These are phyloP conservation scores for Epinotia demarniana DNA, from an alignment of 2,888 invertebrate species.

Conservation along the genomic window DNA sequence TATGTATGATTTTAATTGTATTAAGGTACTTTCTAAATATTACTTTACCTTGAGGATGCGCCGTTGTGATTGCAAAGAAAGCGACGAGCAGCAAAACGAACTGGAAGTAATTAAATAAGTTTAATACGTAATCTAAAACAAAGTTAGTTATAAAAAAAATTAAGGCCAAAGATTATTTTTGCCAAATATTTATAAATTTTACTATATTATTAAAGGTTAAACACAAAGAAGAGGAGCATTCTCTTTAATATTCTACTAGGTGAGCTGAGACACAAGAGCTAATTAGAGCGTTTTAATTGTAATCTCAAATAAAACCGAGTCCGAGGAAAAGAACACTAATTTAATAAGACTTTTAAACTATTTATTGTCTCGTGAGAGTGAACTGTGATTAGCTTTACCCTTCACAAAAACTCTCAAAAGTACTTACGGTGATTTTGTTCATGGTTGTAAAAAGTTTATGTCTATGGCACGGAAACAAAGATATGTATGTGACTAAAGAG, in stretches of 20 bases:
- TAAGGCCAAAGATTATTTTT: not conserved
- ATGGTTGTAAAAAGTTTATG: slow-evolving; percentile 37
- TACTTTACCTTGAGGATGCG: slow-evolving; percentile 52
- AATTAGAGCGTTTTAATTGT: too few species aligned
- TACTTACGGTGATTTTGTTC: slow-evolving; percentile 49
- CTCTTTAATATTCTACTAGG: too few species aligned
- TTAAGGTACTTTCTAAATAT: not conserved
- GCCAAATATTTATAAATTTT: not conserved
- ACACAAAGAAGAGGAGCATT: too few species aligned
- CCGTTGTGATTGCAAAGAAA: slow-evolving; percentile 59
- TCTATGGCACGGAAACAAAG: slow-evolving; percentile 29
- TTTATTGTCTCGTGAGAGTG: not conserved
- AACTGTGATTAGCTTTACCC: too few species aligned
- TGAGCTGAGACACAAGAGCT: too few species aligned
- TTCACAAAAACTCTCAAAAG: not conserved
- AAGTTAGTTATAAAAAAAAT: not conserved
- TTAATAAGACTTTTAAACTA: not conserved
- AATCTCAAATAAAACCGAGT: not conserved
- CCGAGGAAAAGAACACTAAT: not conserved
- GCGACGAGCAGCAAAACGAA: slow-evolving; percentile 61
- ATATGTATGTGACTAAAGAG: slow-evolving; percentile 46
- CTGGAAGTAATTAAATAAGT: slow-evolving; percentile 54
- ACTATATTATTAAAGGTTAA: too few species aligned
- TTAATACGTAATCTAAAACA: not conserved
- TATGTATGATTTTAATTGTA: too few species aligned